Evolutionary conservation across 2,797 vertebrate species (phyloP).

Genomic region (Pseudomugil gertrudae): DNA sequence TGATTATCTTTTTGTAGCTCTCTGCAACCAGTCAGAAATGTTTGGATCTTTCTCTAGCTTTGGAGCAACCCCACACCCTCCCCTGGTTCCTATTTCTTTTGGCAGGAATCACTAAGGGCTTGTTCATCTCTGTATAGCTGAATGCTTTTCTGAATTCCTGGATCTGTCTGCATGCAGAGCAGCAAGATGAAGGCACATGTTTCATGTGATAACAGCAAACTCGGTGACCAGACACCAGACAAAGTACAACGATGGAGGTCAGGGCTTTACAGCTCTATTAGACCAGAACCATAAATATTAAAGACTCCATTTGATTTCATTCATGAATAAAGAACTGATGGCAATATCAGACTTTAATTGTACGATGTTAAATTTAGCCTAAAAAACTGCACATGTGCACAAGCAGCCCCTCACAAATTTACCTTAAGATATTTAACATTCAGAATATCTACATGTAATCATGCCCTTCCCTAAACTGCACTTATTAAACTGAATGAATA

Average conservation of each 20-base stretch:
- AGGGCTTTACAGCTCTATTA: constrained; percentile 22
- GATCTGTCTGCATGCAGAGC: constrained; percentile 55
- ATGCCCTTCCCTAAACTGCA: background rate
- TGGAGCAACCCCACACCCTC: constrained; percentile 15
- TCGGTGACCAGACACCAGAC: background rate
- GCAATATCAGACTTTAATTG: background rate
- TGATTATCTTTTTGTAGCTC: constrained; percentile 58
- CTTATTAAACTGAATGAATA: background rate
- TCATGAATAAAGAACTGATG: background rate
- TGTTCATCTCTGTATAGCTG: constrained; percentile 60
- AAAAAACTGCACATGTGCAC: constrained; percentile 6
- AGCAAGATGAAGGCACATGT: constrained; percentile 44
- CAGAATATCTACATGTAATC: background rate
- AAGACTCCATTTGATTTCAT: constrained; percentile 3
- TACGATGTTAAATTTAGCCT: background rate
- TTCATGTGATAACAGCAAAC: constrained; percentile 13
- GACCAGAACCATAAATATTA: background rate
- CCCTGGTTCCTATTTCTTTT: constrained; percentile 27
- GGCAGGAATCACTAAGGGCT: constrained; percentile 78
- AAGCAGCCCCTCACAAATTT: too few relatives aligned
- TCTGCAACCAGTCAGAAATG: constrained; percentile 52
- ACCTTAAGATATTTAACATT: background rate
- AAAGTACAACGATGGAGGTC: background rate
- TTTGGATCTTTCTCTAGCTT: constrained; percentile 46
- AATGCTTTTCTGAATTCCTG: constrained; percentile 66